phyloP scores from a whole-genome alignment of 2,888 invertebrate species.

The Conistra vaccinii region DNA sequence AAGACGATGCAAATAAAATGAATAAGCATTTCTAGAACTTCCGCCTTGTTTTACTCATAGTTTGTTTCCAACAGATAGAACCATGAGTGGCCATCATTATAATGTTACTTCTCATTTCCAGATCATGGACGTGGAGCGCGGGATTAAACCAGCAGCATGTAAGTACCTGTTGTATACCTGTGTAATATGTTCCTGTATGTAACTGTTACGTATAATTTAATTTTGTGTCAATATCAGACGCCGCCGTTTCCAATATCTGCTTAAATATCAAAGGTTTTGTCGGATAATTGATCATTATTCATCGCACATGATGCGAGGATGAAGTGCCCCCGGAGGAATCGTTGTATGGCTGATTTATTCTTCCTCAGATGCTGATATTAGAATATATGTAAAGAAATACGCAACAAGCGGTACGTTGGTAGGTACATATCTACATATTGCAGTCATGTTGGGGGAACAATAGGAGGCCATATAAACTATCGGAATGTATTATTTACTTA shows the following conservation, averaged over 20 bases:
- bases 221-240: neutral
- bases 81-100: neutral
- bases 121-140: neutral
- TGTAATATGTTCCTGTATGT: neutral
- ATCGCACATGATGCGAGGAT: neutral
- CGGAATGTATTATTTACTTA: neutral
- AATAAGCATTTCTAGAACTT: neutral
- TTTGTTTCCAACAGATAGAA: neutral
- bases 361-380: constrained; percentile 18
- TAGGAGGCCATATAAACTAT: neutral
- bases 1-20: neutral
- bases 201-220: neutral
- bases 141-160: too few relatives aligned
- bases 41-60: neutral
- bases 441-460: neutral
- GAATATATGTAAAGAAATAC: neutral
- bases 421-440: neutral
- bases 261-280: neutral
- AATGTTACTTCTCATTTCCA: neutral
- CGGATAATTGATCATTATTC: constrained; percentile 24
- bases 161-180: neutral
- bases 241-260: neutral
- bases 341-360: constrained; percentile 29
- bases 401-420: neutral
- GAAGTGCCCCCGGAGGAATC: constrained; percentile 1